Percentiles rank a stretch among this genome's conserved stretches.
Evolutionary conservation across 2,888 invertebrate genomes (phyloP).

Genomic region (Philereme transversata): DNA sequence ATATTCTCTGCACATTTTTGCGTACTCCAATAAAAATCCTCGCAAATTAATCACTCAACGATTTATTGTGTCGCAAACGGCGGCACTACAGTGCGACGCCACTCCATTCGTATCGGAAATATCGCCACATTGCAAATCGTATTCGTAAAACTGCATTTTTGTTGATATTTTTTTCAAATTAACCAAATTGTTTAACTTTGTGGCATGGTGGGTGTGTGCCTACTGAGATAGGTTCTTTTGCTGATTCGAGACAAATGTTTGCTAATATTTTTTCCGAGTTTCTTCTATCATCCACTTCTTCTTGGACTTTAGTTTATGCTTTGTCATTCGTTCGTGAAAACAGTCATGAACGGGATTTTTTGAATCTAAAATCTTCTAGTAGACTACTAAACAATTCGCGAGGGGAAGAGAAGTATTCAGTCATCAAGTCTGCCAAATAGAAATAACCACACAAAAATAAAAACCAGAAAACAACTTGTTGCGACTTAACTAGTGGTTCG

Average conservation of each 20-base stretch:
- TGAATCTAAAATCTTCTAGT: no score
- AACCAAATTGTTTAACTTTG: background rate
- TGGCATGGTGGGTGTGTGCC: no score
- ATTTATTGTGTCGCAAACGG: constrained; percentile 35
- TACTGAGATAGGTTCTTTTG: no score
- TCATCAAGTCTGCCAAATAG: background rate
- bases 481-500: constrained; percentile 17
- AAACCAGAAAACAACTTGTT: constrained; percentile 16
- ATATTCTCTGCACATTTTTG: constrained; percentile 8
- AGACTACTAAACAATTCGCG: no score
- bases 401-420: no score
- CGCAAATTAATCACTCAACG: constrained; percentile 26
- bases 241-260: no score
- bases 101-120: constrained; percentile 32
- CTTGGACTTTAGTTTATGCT: no score
- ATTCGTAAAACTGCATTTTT: constrained; percentile 14
- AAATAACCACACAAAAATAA: background rate
- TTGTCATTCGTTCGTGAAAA: no score
- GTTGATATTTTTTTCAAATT: constrained; percentile 1
- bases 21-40: constrained; percentile 29
- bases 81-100: constrained; percentile 19
- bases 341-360: no score
- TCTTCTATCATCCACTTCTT: no score
- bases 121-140: constrained; percentile 18
- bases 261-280: no score